Conservation (phyloP, 2,113 vertebrate species). For the Aleadryas rufinucha region DNA sequence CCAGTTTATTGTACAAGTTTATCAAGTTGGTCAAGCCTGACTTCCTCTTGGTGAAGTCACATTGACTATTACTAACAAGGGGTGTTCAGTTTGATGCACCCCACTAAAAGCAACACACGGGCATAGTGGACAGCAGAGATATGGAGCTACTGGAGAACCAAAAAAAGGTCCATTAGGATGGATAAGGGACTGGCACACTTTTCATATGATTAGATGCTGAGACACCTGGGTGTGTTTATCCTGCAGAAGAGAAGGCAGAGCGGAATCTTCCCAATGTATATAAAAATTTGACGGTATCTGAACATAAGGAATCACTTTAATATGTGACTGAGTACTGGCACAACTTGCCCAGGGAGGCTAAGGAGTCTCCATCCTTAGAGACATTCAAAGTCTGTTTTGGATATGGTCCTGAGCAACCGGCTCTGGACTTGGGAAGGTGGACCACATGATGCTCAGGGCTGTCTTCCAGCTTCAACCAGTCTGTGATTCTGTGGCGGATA, state of each 20-base stretch:
- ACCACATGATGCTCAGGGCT: background rate
- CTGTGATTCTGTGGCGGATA: background rate
- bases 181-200: background rate
- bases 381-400: background rate
- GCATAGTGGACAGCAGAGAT: background rate
- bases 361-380: background rate
- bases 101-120: background rate
- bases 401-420: background rate
- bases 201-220: background rate
- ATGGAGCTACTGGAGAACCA: background rate
- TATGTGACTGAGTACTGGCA: background rate
- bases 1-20: background rate
- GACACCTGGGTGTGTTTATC: background rate
- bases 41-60: background rate
- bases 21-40: background rate
- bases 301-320: background rate
- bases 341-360: background rate
- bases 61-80: background rate
- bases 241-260: background rate
- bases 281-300: background rate
- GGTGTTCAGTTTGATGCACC: fast-evolving
- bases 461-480: background rate
- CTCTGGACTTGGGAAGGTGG: background rate
- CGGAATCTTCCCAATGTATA: no score
- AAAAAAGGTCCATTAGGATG: background rate